Evolutionary conservation across 1,140 invertebrate genomes (phyloP), one percentile per base, ranked within the genome.

Genomic region (Diploscapter pachys): DNA sequence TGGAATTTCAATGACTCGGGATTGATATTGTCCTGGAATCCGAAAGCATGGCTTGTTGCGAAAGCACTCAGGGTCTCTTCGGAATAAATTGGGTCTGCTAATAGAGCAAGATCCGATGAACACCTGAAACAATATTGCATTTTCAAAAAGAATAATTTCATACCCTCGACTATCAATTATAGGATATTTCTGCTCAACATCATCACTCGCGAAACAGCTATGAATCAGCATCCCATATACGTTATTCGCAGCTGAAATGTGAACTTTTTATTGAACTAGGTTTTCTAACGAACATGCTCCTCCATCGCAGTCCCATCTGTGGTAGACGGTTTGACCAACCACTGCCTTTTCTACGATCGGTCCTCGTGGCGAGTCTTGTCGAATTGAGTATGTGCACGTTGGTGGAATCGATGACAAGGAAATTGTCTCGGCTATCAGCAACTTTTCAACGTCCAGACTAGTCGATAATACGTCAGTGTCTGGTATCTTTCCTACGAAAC

Each of bases 281-380:
- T 65, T 65, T 65, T 65, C 51, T 65, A 2, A 54, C 66, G 53
- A 5, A 68, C 66, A 55, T 48, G 53, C 66, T 55, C 57, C 51
- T 70, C 71, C 76, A 69, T 78, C 75, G 57, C 78, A 79, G 31
- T 79, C 78, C 78, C 78, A 79, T 63, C 78, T 64, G 75, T 79
- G 78, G 72, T 68, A 79, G 11, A 79, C 76, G 2, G 66, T 72
- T 49, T 78, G 70, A n/a, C 78, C 78, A 6, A 79, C 70, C 0
- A 63, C 63, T 3, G 73, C 76, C 13, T 59, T 70, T 11, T 75
- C 53, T 9, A 78, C 65, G 31, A 74, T 65, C 3, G 72, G 71
- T 13, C 78, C 78, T 5, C 78, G 71, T 51, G 71, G 72, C n/a
- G 66, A 55, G 48, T 78, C 78, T 13, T 68, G 64, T 50, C 78